Evolutionary conservation across 2,797 vertebrate genomes (phyloP).

Genomic region (Pampus argenteus): DNA sequence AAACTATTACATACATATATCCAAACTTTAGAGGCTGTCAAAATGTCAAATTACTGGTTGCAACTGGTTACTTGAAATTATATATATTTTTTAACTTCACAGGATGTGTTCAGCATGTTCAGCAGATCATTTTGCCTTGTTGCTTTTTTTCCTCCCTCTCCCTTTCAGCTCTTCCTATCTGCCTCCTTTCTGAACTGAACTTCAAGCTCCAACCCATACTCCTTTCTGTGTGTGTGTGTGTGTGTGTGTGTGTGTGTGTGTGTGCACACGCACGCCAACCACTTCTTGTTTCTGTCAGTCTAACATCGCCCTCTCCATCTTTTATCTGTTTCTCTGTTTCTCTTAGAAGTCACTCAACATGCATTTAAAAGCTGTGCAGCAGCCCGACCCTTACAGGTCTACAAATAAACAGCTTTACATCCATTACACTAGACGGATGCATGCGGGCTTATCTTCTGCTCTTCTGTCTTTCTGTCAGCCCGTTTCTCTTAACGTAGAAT

Average conservation of each 20-base stretch:
- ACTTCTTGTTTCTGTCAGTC: constrained; percentile 31
- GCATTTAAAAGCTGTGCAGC: constrained; percentile 29
- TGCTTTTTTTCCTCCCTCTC: not conserved
- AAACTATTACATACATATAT: no score
- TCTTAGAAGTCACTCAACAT: constrained; percentile 38
- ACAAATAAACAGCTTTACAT: constrained; percentile 32
- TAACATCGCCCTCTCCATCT: not conserved
- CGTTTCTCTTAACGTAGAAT: not conserved
- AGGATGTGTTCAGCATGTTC: no score
- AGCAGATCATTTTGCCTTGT: constrained; percentile 6
- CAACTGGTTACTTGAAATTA: no score
- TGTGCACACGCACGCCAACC: no score
- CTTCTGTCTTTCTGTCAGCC: not conserved
- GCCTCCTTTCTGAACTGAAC: constrained; percentile 27
- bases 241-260: constrained; percentile 14
- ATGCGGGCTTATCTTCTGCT: constrained; percentile 3
- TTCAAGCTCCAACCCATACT: constrained; percentile 24
- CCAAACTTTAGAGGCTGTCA: no score
- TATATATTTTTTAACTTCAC: no score
- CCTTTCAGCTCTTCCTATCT: constrained; percentile 7
- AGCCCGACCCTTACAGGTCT: constrained; percentile 16
- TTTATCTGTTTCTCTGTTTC: constrained; percentile 22
- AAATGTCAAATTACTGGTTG: no score
- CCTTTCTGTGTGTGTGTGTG: constrained; percentile 23
- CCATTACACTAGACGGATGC: constrained; percentile 24